Conservation (phyloP, 2,888 invertebrate genomes). For the Ganaspis brasiliensis region DNA sequence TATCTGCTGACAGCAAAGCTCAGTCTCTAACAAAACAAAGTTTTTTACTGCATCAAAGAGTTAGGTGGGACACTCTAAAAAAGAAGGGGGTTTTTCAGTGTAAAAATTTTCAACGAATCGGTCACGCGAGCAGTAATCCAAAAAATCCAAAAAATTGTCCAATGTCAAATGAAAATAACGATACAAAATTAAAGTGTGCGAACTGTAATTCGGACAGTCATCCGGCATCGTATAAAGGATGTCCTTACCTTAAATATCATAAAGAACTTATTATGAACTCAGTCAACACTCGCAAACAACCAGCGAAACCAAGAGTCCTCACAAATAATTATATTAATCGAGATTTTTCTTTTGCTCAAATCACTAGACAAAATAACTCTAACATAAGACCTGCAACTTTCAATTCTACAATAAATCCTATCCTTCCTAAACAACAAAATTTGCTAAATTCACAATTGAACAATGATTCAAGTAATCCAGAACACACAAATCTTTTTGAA, state of each 20-base stretch:
- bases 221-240: background rate
- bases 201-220: background rate
- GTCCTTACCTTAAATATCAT: conserved; percentile 26
- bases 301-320: background rate
- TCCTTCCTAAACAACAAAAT: background rate
- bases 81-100: conserved; percentile 6
- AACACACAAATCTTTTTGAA: background rate
- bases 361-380: background rate
- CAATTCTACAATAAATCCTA: background rate
- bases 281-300: background rate
- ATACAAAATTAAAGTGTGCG: background rate
- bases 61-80: background rate
- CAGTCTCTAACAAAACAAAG: background rate
- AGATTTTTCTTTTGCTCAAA: background rate
- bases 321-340: background rate
- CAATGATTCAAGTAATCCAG: background rate
- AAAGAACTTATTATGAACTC: background rate
- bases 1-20: background rate
- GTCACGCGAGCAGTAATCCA: conserved; percentile 53
- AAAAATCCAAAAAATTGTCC: conserved; percentile 9
- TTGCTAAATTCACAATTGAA: background rate
- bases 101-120: conserved; percentile 51
- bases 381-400: background rate
- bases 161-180: background rate
- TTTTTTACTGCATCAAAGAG: background rate